Evolutionary conservation across 2,113 vertebrate species (phyloP), one percentile per base, ranked within the genome.

Genomic region (Anoura caudifer): DNA sequence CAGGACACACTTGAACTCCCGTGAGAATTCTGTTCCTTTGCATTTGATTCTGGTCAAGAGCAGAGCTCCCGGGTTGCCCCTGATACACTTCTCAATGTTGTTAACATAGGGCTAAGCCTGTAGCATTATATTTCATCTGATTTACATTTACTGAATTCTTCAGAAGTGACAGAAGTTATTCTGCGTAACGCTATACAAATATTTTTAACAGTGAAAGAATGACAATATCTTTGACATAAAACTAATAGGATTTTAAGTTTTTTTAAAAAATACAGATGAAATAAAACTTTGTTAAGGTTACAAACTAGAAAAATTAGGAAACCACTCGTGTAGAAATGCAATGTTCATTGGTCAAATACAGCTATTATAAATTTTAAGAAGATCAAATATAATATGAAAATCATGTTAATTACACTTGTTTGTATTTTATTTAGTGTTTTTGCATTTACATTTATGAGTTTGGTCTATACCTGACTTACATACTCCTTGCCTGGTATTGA

Each of bases 111-210:
- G 54, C 38, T 91, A 54, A 93, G 31, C 36, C 41, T 88, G 67
- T 45, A 87, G 65, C 79, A 70, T 97, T 54, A 8, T 8, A 43
- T 76, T 69, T 89, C 61, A 80, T 95, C 65, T 84, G 52, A 76
- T 87, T 95, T 85, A 75, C 56, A 41, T 75, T 93, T 92, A 73
- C 45, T 24, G 41, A 83, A 56, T 89, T 38, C n/a, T 91, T 87
- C 10, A 95, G 38, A 93, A 91, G 67, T 22, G 14, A 54, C 24
- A 86, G 52, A 75, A 89, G 28, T 47, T 95, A 61, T 85, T 87
- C 56, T 33, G 47, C 83, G 54, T 73, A 76, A 82, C 7, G 59
- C 54, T n/a, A 11, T 76, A 75, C 87, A 70, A 84, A 41, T 69
- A 10, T 80, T 88, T 95, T 88, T 72, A 82, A 59, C 9, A 28